A percentile compares a stretch with the other conserved stretches of the same genome.
Conservation (phyloP, 2,888 invertebrate genomes). For the Chrysina gloriosa region DNA sequence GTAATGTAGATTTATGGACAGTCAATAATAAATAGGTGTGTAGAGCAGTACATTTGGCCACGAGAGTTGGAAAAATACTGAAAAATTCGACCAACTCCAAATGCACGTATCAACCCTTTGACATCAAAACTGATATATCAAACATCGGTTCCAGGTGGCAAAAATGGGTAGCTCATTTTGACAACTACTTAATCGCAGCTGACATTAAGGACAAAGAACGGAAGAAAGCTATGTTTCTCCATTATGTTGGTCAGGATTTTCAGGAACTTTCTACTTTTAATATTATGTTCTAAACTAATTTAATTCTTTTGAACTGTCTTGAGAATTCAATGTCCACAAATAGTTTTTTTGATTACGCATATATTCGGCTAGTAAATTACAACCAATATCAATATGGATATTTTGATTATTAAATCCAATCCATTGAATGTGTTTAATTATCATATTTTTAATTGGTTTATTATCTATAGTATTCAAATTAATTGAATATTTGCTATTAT, state of each 20-base stretch:
- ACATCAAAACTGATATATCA: neutral
- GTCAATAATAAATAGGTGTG: no score
- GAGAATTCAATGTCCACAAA: neutral
- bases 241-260: constrained; percentile 25
- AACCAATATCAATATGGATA: constrained; percentile 4
- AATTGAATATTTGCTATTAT: constrained; percentile 1
- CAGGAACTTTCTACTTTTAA: no score
- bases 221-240: constrained; percentile 11
- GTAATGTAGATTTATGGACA: no score
- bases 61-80: no score
- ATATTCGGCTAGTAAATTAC: no score
- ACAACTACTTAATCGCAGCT: constrained; percentile 25
- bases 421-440: no score
- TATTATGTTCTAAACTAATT: no score
- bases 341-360: constrained; percentile 4
- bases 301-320: constrained; percentile 4
- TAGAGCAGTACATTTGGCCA: no score
- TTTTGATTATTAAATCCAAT: constrained; percentile 1
- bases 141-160: constrained; percentile 24
- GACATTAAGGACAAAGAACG: constrained; percentile 16
- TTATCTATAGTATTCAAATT: neutral
- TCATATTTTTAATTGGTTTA: no score
- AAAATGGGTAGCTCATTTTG: constrained; percentile 32
- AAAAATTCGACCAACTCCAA: no score
- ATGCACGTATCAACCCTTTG: constrained; percentile 3